Percentiles rank a stretch among this genome's conserved stretches.
phyloP scores from a whole-genome alignment of 23 tunicate genomes.

The Halocynthia roretzi region DNA sequence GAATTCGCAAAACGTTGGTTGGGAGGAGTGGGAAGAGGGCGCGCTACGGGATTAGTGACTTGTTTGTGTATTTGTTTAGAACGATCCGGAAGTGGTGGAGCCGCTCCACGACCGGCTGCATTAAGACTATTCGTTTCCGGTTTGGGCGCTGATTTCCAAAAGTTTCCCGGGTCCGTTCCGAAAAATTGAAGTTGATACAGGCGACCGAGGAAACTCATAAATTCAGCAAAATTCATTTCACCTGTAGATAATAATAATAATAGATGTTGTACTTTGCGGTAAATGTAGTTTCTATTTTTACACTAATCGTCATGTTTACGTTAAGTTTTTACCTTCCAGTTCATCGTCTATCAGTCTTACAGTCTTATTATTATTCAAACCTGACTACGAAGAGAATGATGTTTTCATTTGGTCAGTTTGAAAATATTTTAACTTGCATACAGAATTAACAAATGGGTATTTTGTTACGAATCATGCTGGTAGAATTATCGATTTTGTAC shows the following conservation, averaged over 20 bases:
- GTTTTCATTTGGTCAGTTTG: too few relatives aligned
- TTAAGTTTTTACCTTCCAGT: too few relatives aligned
- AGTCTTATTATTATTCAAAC: too few relatives aligned
- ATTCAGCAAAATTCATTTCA: slow-evolving; percentile 80
- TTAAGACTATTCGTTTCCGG: background rate
- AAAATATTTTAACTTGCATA: too few relatives aligned
- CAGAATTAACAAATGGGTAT: too few relatives aligned
- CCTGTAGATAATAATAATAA: slow-evolving; percentile 19
- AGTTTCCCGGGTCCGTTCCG: slow-evolving; percentile 53
- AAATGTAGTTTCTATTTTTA: too few relatives aligned
- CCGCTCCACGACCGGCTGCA: background rate
- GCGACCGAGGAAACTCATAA: slow-evolving; percentile 67
- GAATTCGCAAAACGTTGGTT: background rate
- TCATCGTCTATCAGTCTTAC: too few relatives aligned
- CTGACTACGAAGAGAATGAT: too few relatives aligned
- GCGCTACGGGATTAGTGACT: background rate
- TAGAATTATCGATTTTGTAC: too few relatives aligned
- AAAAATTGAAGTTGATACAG: slow-evolving; percentile 66
- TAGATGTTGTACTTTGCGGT: too few relatives aligned
- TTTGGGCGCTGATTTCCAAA: slow-evolving; percentile 28
- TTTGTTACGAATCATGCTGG: too few relatives aligned
- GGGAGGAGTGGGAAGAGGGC: slow-evolving; percentile 11
- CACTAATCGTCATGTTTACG: too few relatives aligned
- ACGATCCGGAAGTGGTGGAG: background rate
- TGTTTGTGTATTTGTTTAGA: background rate